These are phyloP conservation scores for Hermaeophaga mercurialis DNA, from an alignment of 2,888 invertebrate genomes.

Conservation along the genomic window DNA sequence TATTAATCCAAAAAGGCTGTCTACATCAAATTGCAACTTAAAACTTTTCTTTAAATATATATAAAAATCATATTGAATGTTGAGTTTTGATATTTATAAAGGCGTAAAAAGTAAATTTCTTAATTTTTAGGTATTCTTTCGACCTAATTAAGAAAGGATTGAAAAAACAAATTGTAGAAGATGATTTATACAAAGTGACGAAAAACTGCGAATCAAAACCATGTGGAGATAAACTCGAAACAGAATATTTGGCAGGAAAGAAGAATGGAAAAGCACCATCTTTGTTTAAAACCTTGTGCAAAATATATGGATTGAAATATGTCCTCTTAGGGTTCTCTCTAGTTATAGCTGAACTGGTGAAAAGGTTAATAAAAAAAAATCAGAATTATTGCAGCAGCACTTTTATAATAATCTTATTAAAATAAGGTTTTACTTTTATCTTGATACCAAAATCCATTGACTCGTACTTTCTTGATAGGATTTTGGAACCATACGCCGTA, in stretches of 20 bases:
- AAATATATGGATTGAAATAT: constrained; percentile 40
- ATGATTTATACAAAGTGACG: constrained; percentile 63
- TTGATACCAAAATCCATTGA: no score
- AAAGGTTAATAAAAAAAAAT: no score
- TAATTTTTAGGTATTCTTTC: constrained; percentile 64
- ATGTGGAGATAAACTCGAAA: constrained; percentile 46
- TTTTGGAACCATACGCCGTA: constrained; percentile 65
- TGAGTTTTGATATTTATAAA: no score
- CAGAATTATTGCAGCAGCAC: no score
- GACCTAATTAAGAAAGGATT: constrained; percentile 68
- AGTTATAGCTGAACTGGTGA: constrained; percentile 13
- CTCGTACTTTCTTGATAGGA: neutral
- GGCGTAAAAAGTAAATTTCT: no score
- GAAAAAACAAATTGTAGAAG: constrained; percentile 63
- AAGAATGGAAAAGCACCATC: constrained; percentile 27
- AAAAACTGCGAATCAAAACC: constrained; percentile 48
- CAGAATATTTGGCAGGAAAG: constrained; percentile 38
- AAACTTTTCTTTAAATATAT: neutral
- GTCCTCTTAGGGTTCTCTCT: constrained; percentile 40
- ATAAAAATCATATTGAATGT: neutral
- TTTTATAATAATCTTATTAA: no score
- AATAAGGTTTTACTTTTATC: constrained; percentile 43
- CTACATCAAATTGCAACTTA: neutral
- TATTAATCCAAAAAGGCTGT: no score
- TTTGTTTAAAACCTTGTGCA: constrained; percentile 34